These are phyloP conservation scores for Pemphredon lugubris DNA, from an alignment of 2,888 invertebrate species.

Conservation along the genomic window DNA sequence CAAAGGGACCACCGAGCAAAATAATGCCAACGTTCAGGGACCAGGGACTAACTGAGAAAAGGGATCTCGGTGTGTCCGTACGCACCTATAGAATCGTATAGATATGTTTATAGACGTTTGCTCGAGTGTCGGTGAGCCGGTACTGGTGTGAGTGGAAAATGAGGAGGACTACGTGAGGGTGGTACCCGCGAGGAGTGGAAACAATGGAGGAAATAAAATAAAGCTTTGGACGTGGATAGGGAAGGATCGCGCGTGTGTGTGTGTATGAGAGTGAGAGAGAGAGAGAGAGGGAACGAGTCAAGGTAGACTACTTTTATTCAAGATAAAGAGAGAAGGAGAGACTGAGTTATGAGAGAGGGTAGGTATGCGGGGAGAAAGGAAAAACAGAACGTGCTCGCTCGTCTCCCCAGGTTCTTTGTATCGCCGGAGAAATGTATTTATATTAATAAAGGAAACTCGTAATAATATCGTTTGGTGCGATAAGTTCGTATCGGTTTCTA, in stretches of 20 bases:
- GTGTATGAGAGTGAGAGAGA: constrained; percentile 41
- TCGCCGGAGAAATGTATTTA: constrained; percentile 43
- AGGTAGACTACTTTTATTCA: constrained; percentile 60
- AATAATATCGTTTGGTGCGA: constrained; percentile 21
- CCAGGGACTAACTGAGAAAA: constrained; percentile 73
- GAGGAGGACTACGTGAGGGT: constrained; percentile 73
- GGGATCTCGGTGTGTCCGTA: constrained; percentile 69
- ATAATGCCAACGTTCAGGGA: constrained; percentile 77
- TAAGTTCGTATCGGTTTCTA: constrained; percentile 11
- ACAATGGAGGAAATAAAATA: constrained; percentile 80
- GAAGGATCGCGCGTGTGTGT: constrained; percentile 46
- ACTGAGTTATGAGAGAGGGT: constrained; percentile 35
- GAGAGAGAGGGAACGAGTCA: constrained; percentile 50
- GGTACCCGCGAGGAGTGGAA: constrained; percentile 72
- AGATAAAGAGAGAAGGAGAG: constrained; percentile 55
- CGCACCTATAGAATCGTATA: constrained; percentile 47
- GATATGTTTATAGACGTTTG: constrained; percentile 42
- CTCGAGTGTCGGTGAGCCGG: constrained; percentile 49
- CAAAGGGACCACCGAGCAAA: constrained; percentile 76
- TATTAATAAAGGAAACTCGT: constrained; percentile 39
- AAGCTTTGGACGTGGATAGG: constrained; percentile 67
- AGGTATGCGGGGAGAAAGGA: constrained; percentile 19
- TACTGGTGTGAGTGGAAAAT: constrained; percentile 70
- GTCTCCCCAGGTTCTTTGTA: constrained; percentile 22
- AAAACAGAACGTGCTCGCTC: constrained; percentile 24